phyloP scores from a whole-genome alignment of 2,113 vertebrate genomes.

The Argyrosomus japonicus region DNA sequence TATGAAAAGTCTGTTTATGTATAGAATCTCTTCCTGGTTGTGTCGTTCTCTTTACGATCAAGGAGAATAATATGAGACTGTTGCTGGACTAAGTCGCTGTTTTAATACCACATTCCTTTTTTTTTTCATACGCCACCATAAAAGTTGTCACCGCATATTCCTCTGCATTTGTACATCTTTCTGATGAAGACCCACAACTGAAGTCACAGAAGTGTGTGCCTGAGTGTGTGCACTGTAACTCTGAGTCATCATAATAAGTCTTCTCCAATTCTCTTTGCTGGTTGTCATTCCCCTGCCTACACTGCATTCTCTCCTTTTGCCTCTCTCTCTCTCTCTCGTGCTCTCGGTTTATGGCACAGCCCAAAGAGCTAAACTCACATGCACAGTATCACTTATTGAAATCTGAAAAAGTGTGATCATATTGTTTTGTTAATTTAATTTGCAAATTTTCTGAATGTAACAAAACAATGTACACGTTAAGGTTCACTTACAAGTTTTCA shows the following conservation, averaged over 20 bases:
- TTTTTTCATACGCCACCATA: background rate
- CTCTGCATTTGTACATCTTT: background rate
- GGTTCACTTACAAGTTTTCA: no score
- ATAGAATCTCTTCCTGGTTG: background rate
- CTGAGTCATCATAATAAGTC: slow-evolving; percentile 46
- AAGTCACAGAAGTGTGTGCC: slow-evolving; percentile 36
- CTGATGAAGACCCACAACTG: slow-evolving; percentile 25
- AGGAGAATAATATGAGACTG: slow-evolving; percentile 18
- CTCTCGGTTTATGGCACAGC: background rate
- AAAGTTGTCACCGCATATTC: background rate
- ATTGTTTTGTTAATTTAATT: no score
- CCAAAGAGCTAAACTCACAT: background rate
- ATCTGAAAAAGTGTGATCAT: background rate
- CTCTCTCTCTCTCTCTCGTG: background rate
- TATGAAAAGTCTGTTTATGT: slow-evolving; percentile 16
- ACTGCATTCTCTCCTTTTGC: background rate
- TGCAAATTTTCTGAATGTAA: background rate
- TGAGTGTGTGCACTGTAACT: slow-evolving; percentile 38
- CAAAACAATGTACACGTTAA: background rate
- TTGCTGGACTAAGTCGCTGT: background rate
- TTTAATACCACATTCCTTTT: background rate
- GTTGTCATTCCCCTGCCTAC: slow-evolving; percentile 33
- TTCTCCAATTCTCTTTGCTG: slow-evolving; percentile 31
- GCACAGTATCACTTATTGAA: background rate
- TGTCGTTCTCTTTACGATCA: slow-evolving; percentile 35